phyloP scores from a whole-genome alignment of 2,888 invertebrate genomes.

The Laspeyria flexula region DNA sequence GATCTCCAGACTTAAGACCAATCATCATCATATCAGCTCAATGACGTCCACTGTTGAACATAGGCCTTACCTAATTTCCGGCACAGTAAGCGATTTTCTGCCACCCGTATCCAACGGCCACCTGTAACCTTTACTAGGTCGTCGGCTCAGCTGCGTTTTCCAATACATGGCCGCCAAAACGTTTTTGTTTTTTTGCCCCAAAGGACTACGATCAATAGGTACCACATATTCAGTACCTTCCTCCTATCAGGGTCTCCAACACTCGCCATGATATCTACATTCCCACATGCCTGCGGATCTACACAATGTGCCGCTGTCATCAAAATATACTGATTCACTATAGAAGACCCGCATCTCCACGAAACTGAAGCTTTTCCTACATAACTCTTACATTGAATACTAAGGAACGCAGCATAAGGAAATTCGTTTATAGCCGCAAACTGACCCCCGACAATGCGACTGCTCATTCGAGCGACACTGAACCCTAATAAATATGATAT shows the following conservation, averaged over 20 bases:
- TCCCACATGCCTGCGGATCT: background rate
- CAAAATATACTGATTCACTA: background rate
- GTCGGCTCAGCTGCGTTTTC: too few species aligned
- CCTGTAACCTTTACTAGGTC: too few species aligned
- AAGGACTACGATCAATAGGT: too few species aligned
- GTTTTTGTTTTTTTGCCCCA: too few species aligned
- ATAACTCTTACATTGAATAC: background rate
- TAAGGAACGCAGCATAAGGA: background rate
- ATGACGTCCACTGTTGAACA: too few species aligned
- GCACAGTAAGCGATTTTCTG: too few species aligned
- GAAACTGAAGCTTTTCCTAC: background rate
- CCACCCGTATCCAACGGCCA: too few species aligned
- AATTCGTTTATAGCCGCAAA: background rate
- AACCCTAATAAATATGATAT: background rate
- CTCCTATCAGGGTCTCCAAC: background rate
- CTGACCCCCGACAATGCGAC: background rate
- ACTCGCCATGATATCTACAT: background rate
- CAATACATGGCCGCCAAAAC: too few species aligned
- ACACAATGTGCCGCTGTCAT: conserved; percentile 3
- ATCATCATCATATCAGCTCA: too few species aligned
- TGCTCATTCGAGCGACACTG: background rate
- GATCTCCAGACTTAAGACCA: too few species aligned
- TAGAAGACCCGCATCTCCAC: background rate
- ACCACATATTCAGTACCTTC: too few species aligned
- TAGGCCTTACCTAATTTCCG: too few species aligned